Conservation (phyloP, 2,888 invertebrate genomes). For the Scaptomyza reducta region DNA sequence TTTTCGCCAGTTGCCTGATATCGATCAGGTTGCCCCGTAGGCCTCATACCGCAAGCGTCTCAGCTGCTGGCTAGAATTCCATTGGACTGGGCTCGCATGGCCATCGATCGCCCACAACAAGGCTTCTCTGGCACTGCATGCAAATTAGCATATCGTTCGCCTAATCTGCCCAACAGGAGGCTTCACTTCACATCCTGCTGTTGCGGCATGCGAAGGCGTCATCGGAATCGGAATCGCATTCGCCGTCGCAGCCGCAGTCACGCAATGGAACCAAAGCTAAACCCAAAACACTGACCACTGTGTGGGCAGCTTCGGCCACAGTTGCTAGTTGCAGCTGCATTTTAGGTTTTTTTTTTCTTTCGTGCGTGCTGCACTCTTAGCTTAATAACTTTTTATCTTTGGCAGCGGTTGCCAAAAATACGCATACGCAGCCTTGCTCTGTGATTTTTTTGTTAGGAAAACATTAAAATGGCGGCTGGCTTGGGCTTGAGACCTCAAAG, state of each 20-base stretch:
- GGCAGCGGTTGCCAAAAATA: slow-evolving; percentile 51
- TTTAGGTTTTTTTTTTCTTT: slow-evolving; percentile 24
- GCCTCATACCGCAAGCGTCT: slow-evolving; percentile 24
- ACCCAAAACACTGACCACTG: slow-evolving; percentile 64
- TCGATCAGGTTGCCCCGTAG: slow-evolving; percentile 64
- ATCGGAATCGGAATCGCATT: slow-evolving; percentile 55
- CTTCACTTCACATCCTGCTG: slow-evolving; percentile 72
- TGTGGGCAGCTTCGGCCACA: slow-evolving; percentile 61
- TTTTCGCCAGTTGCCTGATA: slow-evolving; percentile 65
- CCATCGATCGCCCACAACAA: slow-evolving; percentile 68
- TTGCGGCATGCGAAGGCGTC: slow-evolving; percentile 79
- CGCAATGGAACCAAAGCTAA: slow-evolving; percentile 32
- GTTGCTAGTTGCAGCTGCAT: slow-evolving; percentile 19
- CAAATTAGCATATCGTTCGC: slow-evolving; percentile 80
- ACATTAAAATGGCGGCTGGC: neutral
- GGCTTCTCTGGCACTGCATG: slow-evolving; percentile 58
- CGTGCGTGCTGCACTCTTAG: slow-evolving; percentile 75
- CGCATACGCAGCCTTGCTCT: slow-evolving; percentile 66
- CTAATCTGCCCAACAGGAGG: slow-evolving; percentile 76
- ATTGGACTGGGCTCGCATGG: slow-evolving; percentile 37
- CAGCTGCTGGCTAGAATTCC: slow-evolving; percentile 17
- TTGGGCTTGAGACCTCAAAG: too few species aligned
- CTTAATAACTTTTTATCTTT: slow-evolving; percentile 78
- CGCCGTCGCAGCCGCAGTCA: slow-evolving; percentile 30
- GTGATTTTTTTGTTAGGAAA: slow-evolving; percentile 36